phyloP scores from a whole-genome alignment of 2,797 vertebrate species.

The Rhinoraja longicauda region DNA sequence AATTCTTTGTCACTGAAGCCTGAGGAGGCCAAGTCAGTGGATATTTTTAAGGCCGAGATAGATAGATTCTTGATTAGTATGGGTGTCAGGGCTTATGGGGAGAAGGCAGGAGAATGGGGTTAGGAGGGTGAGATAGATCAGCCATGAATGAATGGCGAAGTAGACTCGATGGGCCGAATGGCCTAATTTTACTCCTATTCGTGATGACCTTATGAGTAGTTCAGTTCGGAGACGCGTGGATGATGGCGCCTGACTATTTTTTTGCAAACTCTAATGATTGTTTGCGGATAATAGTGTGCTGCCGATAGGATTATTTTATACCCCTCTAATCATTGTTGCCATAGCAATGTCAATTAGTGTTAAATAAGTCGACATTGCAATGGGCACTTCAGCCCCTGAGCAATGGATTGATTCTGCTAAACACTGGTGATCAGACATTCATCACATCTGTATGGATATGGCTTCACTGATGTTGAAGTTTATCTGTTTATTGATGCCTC shows the following conservation, averaged over 20 bases:
- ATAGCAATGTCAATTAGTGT: slow-evolving; percentile 22
- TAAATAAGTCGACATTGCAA: slow-evolving; percentile 16
- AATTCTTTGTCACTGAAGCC: too few species aligned
- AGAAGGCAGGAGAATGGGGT: too few species aligned
- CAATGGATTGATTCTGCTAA: slow-evolving; percentile 31
- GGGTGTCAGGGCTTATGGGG: too few species aligned
- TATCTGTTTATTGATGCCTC: slow-evolving; percentile 27
- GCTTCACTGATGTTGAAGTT: slow-evolving; percentile 11
- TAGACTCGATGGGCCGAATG: too few species aligned
- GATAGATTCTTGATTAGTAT: too few species aligned
- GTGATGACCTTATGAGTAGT: too few species aligned
- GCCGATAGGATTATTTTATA: neutral
- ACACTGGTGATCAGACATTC: slow-evolving; percentile 19
- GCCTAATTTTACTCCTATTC: too few species aligned
- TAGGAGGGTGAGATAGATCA: too few species aligned
- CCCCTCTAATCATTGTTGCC: slow-evolving; percentile 7
- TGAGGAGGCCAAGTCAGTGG: too few species aligned
- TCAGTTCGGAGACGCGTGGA: neutral
- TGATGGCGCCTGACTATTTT: neutral
- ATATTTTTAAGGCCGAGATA: too few species aligned
- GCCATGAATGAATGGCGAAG: too few species aligned
- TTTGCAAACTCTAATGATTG: neutral
- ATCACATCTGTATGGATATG: slow-evolving; percentile 18
- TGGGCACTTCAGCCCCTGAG: neutral
- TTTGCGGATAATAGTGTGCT: slow-evolving; percentile 10